Base-by-base conservation (phyloP, 2,113 vertebrate genomes). In the Elaphurus davidianus region DNA sequence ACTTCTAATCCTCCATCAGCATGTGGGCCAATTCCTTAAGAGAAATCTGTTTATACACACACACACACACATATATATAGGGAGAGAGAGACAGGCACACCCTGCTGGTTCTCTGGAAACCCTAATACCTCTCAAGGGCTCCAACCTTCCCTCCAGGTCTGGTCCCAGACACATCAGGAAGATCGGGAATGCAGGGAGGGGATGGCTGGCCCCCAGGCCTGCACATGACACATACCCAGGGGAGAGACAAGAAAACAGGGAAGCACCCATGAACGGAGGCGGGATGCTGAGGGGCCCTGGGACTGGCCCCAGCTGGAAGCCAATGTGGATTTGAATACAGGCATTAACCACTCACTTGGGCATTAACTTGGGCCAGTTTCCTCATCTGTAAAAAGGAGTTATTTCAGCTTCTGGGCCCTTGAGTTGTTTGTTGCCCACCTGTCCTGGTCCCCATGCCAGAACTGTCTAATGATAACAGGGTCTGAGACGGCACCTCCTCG, bases 281-380 rank as follows among this genome's bases (percentile, higher is more conserved):
- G 0, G 57, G 4, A 19, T 23, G 12, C 74, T 7, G 1, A 82
- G 40, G 17, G 30, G 16, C 3, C 16, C 47, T 10, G 7, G 55
- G 33, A 27, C 36, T 28, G 33, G 33, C 40, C 23, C 10, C 13
- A 40, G 45, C 36, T 27, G 3, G 6, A 2, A 1, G 14, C 19
- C 12, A 19, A 27, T 0, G 0, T 52, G 59, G 15, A n/a, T 52
- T 36, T 50, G 45, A 89, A 57, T 28, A 62, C n/a, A 55, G 62
- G 91, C 47, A 23, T 55, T 30, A 13, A 71, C 43, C 25, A 47
- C 6, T 78, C 28, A 36, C 78, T 43, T 8, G 25, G 45, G 12
- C 12, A 0, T 76, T 12, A 55, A 40, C 87, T 47, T n/a, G 27
- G 28, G 19, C 52, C 1, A 10, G n/a, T 43, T 59, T 62, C 43